phyloP scores from a whole-genome alignment of 2,113 vertebrate species.

The Alaudala cheleensis region DNA sequence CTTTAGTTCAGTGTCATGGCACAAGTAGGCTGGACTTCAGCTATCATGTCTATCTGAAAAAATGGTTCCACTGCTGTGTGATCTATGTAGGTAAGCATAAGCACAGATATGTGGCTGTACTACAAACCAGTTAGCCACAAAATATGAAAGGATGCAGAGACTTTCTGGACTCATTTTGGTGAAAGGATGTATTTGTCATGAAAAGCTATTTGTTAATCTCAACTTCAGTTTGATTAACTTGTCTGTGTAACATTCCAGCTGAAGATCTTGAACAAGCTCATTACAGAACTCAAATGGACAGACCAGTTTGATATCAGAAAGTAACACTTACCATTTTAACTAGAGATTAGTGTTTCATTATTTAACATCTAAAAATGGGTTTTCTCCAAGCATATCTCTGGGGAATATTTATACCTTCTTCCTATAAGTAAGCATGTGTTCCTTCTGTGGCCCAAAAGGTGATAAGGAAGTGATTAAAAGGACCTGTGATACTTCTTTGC shows the following conservation, averaged over 20 bases:
- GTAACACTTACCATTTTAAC: background rate
- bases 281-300: background rate
- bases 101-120: rapidly evolving
- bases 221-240: background rate
- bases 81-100: background rate
- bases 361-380: background rate
- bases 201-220: background rate
- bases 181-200: background rate
- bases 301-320: background rate
- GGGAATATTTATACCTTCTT: background rate
- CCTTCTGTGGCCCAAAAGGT: background rate
- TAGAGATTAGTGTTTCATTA: background rate
- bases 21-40: background rate
- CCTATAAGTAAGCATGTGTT: background rate
- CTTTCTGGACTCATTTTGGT: background rate
- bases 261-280: background rate
- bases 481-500: background rate
- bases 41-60: background rate
- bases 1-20: background rate
- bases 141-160: background rate
- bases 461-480: background rate
- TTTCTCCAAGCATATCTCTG: background rate
- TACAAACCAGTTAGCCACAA: background rate
- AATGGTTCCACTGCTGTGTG: background rate
- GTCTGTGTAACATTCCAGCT: background rate